A percentile compares a stretch with the other conserved stretches of the same genome.
These are phyloP conservation scores for Acanthisitta chloris DNA, from an alignment of 2,113 vertebrate genomes.

Conservation along the genomic window DNA sequence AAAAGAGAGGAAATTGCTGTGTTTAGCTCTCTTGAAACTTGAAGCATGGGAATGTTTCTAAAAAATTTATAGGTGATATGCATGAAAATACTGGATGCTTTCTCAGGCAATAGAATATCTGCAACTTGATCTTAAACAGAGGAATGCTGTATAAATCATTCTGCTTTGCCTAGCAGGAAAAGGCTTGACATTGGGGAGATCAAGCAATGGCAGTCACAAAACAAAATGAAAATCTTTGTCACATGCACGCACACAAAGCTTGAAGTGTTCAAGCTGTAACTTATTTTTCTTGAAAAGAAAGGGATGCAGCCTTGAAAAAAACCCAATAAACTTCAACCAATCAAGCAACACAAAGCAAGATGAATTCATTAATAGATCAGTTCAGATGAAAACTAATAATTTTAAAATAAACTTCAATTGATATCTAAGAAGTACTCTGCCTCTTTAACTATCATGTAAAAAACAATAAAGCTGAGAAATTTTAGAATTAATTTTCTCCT, in stretches of 20 bases:
- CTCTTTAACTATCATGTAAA: background rate
- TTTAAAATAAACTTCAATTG: background rate
- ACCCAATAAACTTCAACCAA: background rate
- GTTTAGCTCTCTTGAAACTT: background rate
- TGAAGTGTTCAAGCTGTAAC: background rate
- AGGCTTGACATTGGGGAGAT: background rate
- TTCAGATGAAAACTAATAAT: background rate
- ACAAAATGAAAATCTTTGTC: background rate
- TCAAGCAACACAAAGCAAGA: background rate
- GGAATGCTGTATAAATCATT: background rate
- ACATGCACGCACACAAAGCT: background rate
- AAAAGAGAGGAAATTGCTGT: background rate
- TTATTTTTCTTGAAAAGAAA: background rate
- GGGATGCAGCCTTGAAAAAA: fast-evolving
- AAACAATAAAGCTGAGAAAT: background rate
- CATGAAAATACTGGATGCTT: background rate
- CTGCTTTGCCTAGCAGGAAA: background rate
- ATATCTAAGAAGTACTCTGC: background rate
- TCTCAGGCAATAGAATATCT: background rate
- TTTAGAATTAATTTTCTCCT: background rate
- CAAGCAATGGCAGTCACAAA: background rate
- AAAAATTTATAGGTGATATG: background rate
- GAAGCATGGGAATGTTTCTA: background rate
- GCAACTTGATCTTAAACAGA: background rate
- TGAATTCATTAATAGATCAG: background rate